phyloP scores from a whole-genome alignment of 2,113 vertebrate genomes.

The Uria lomvia region DNA sequence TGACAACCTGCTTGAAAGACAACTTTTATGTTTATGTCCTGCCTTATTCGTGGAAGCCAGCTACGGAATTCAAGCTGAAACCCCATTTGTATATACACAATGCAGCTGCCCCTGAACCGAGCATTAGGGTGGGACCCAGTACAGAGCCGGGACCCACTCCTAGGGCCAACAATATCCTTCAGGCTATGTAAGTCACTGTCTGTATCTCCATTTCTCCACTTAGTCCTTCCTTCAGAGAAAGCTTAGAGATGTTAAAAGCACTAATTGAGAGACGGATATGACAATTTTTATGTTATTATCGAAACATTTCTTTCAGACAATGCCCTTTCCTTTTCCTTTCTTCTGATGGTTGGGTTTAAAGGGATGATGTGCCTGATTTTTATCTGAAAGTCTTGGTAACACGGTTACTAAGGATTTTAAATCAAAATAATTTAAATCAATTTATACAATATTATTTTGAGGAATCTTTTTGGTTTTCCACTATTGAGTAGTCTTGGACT shows the following conservation, averaged over 20 bases:
- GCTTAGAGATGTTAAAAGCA: not conserved
- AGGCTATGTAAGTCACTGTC: not conserved
- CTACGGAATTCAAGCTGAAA: not conserved
- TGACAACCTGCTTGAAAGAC: not conserved
- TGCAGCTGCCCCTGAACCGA: not conserved
- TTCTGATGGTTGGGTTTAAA: not conserved
- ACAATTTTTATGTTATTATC: not conserved
- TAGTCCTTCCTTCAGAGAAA: not conserved
- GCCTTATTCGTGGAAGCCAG: not conserved
- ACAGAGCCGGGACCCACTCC: not conserved
- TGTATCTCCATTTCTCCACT: not conserved
- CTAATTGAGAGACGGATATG: not conserved
- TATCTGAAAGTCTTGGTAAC: not conserved
- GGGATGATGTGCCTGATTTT: not conserved
- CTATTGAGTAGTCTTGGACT: not conserved
- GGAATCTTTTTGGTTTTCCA: not conserved
- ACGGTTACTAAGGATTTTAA: not conserved
- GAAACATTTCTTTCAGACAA: not conserved
- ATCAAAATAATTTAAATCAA: not conserved
- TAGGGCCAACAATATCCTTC: not conserved
- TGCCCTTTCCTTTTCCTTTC: not conserved
- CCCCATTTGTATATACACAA: accelerated
- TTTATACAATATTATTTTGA: not conserved
- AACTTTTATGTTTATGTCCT: not conserved
- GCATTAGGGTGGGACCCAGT: not conserved